phyloP scores from a whole-genome alignment of 1,140 invertebrate species.

The Solen grandis region DNA sequence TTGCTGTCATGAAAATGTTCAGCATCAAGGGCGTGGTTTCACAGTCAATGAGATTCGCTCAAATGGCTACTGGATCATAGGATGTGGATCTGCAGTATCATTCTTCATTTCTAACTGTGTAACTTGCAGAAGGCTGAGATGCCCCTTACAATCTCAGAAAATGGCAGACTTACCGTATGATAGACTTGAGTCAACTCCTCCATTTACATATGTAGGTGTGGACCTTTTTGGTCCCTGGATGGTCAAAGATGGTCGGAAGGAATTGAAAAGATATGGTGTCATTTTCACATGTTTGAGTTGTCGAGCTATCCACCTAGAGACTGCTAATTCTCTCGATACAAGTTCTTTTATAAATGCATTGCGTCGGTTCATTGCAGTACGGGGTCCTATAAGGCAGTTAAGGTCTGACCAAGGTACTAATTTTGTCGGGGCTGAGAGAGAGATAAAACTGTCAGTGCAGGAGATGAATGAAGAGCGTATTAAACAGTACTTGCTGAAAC shows the following conservation, averaged over 20 bases:
- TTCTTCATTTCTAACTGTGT: too few species aligned
- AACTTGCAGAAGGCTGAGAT: too few species aligned
- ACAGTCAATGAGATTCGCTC: too few species aligned
- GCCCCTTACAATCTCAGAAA: too few species aligned
- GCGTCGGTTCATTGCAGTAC: conserved; percentile 53
- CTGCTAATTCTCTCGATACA: conserved; percentile 40
- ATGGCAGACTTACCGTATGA: too few species aligned
- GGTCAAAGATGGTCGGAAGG: conserved; percentile 51
- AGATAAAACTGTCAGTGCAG: conserved; percentile 44
- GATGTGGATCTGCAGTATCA: too few species aligned
- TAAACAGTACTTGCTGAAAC: background rate
- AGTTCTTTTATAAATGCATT: conserved; percentile 58
- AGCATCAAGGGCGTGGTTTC: too few species aligned
- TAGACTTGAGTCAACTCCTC: too few species aligned
- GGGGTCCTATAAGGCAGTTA: conserved; percentile 45
- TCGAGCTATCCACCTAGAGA: conserved; percentile 62
- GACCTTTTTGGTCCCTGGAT: conserved; percentile 60
- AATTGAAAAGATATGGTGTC: conserved; percentile 52
- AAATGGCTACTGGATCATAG: too few species aligned
- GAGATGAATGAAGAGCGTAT: conserved; percentile 18
- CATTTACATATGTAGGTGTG: too few species aligned
- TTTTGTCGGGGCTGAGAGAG: conserved; percentile 64
- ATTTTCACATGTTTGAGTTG: conserved; percentile 60
- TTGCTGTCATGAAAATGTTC: too few species aligned
- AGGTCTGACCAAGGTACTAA: conserved; percentile 65